These are phyloP conservation scores for Sinocyclocheilus anophthalmus DNA, from an alignment of 2,113 vertebrate genomes.

Conservation along the genomic window DNA sequence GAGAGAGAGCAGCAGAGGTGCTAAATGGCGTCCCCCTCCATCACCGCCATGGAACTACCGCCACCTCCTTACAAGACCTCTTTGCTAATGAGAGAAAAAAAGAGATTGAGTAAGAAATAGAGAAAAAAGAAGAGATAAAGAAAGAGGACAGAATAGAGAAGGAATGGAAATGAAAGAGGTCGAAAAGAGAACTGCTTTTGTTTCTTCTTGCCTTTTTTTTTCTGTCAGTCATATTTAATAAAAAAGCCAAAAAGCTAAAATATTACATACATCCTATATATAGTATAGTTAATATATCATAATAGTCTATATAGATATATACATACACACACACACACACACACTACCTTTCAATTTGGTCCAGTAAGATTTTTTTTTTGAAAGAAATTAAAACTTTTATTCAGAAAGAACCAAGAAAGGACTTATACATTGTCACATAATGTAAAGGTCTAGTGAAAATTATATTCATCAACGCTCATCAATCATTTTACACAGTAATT, in stretches of 20 bases:
- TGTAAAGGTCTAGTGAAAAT: background rate
- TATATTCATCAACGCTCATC: too few relatives aligned
- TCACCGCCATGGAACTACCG: conserved; percentile 73
- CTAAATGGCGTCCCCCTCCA: conserved; percentile 74
- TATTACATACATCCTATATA: too few relatives aligned
- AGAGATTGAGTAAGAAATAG: background rate
- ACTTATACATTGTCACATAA: too few relatives aligned
- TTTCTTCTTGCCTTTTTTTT: background rate
- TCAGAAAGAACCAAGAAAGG: too few relatives aligned
- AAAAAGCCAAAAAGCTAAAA: background rate
- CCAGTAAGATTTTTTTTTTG: too few relatives aligned
- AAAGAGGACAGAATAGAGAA: background rate
- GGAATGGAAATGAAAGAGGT: background rate
- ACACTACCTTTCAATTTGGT: too few relatives aligned
- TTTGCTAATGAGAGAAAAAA: background rate
- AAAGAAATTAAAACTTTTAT: too few relatives aligned
- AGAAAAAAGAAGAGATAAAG: background rate
- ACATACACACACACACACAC: too few relatives aligned
- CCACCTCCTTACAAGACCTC: conserved; percentile 45
- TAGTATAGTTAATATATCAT: too few relatives aligned
- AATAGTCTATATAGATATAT: too few relatives aligned
- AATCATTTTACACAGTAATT: too few relatives aligned
- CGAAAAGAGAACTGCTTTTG: background rate
- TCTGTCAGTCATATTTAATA: background rate
- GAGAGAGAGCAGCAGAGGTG: conserved; percentile 64